Evolutionary conservation across 2,113 vertebrate genomes (phyloP).

Genomic region (Silurus meridionalis): DNA sequence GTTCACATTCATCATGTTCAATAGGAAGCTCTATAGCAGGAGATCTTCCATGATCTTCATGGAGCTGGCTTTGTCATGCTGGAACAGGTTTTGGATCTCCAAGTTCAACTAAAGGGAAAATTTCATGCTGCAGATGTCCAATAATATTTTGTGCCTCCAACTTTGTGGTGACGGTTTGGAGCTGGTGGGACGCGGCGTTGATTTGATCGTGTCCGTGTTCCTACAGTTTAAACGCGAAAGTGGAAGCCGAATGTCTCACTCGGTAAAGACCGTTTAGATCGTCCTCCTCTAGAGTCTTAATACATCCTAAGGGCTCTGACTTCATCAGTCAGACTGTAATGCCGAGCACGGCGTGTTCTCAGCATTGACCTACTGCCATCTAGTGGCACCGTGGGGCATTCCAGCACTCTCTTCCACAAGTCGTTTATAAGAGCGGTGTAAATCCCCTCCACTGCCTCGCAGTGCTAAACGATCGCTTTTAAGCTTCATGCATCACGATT

Average conservation of each 20-base stretch:
- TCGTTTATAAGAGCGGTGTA: not conserved
- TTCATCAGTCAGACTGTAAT: not conserved
- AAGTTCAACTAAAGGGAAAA: no score
- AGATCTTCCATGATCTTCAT: no score
- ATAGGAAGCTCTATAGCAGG: no score
- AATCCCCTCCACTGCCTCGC: constrained; percentile 13
- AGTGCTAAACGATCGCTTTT: constrained; percentile 46
- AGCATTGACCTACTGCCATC: constrained; percentile 17
- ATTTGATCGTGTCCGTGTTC: constrained; percentile 67
- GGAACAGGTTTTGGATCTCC: no score
- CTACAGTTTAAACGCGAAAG: constrained; percentile 17
- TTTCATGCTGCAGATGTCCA: no score
- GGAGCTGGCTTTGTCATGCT: no score
- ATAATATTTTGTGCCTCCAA: no score
- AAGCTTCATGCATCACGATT: constrained; percentile 46
- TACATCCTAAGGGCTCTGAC: constrained; percentile 50
- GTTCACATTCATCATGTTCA: no score
- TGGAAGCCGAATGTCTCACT: constrained; percentile 49
- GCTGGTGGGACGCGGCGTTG: constrained; percentile 65
- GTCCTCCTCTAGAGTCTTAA: constrained; percentile 60
- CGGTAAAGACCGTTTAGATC: constrained; percentile 54
- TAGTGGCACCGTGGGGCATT: constrained; percentile 47
- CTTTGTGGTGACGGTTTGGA: constrained; percentile 35
- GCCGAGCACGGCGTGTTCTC: not conserved
- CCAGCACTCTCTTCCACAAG: not conserved